A percentile compares a stretch with the other conserved stretches of the same genome.
These are phyloP conservation scores for Notocelia uddmanniana DNA, from an alignment of 2,888 invertebrate genomes.

Conservation along the genomic window DNA sequence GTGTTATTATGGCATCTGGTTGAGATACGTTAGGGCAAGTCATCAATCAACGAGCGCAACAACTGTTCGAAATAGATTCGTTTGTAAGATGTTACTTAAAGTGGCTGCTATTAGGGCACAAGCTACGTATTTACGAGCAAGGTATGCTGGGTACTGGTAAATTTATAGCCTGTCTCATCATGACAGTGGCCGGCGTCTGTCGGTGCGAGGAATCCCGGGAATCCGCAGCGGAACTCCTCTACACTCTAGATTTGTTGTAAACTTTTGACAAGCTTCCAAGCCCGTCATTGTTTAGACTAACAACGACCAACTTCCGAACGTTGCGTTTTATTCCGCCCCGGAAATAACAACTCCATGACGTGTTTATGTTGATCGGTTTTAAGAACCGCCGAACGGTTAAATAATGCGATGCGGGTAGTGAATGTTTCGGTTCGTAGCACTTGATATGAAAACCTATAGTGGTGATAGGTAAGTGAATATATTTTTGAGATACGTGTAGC, in stretches of 20 bases:
- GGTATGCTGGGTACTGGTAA: conserved; percentile 46
- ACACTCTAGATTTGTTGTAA: conserved; percentile 59
- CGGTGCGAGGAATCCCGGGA: conserved; percentile 53
- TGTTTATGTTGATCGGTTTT: conserved; percentile 21
- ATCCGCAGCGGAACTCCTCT: conserved; percentile 51
- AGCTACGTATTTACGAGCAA: conserved; percentile 43
- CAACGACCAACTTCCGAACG: conserved; percentile 59
- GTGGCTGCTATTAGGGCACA: conserved; percentile 41
- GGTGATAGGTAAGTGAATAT: neutral
- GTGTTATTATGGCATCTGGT: conserved; percentile 32
- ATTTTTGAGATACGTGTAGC: neutral
- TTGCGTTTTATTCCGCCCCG: conserved; percentile 22
- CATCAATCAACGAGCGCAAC: conserved; percentile 58
- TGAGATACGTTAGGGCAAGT: conserved; percentile 56
- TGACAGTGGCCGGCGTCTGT: conserved; percentile 50
- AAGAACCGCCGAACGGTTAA: neutral
- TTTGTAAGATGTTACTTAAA: conserved; percentile 48
- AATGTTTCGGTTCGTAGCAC: neutral
- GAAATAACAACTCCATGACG: conserved; percentile 36
- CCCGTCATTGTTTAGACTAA: conserved; percentile 64
- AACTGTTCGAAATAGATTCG: conserved; percentile 40
- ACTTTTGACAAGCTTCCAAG: conserved; percentile 71
- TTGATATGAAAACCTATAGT: neutral
- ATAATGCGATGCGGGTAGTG: neutral
- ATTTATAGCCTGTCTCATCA: conserved; percentile 53